phyloP scores from a whole-genome alignment of 2,888 invertebrate genomes.

The Spisula solida region DNA sequence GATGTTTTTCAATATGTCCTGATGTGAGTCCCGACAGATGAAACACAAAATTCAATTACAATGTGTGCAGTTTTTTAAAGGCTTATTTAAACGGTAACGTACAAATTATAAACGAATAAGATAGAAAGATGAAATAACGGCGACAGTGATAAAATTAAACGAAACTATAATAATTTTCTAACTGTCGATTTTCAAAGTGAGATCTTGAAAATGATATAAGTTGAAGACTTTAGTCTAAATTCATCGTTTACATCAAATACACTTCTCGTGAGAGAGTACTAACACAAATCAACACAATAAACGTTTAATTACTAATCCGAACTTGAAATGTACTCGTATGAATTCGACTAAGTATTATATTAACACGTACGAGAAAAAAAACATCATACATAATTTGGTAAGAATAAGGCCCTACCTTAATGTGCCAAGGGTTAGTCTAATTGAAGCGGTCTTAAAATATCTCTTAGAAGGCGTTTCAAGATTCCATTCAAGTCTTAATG shows the following conservation, averaged over 20 bases:
- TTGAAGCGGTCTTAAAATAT: not conserved
- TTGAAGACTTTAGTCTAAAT: conserved; percentile 12
- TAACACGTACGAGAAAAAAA: too few species aligned
- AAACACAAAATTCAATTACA: not conserved
- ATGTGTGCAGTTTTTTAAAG: not conserved
- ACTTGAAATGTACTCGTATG: too few species aligned
- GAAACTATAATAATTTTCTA: not conserved
- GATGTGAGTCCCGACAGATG: not conserved
- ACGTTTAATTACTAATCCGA: not conserved
- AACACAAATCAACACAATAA: not conserved
- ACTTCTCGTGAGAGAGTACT: not conserved
- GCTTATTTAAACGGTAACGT: not conserved
- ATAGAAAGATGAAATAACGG: not conserved
- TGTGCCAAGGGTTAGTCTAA: not conserved
- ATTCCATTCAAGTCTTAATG: conserved; percentile 30
- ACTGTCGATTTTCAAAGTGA: not conserved
- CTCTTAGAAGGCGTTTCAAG: not conserved
- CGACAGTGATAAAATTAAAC: not conserved
- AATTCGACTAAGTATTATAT: too few species aligned
- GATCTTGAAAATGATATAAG: not conserved
- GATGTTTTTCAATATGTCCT: not conserved
- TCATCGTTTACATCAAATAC: not conserved
- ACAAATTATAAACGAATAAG: not conserved
- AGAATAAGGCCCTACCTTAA: not conserved
- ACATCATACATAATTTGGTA: too few species aligned